phyloP scores from a whole-genome alignment of 2,113 vertebrate genomes.

The Microtus oregoni region DNA sequence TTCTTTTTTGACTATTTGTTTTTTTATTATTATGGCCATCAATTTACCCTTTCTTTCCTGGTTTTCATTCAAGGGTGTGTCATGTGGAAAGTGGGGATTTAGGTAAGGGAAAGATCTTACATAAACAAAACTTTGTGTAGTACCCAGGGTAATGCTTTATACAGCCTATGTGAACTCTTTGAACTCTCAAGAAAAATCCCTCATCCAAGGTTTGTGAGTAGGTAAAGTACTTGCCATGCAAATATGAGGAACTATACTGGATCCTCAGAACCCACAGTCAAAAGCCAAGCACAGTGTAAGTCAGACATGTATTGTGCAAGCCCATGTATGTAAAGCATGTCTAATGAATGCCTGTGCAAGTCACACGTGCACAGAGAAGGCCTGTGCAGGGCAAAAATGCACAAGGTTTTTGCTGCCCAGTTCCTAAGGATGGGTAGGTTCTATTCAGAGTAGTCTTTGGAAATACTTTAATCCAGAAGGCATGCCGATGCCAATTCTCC shows the following conservation, averaged over 20 bases:
- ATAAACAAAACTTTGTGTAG: neutral
- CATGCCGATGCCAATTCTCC: neutral
- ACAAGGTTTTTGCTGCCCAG: too few relatives aligned
- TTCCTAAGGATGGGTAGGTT: neutral
- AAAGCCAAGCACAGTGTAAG: too few relatives aligned
- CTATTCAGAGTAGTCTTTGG: neutral
- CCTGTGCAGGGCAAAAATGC: neutral
- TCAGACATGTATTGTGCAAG: neutral
- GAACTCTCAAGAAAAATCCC: neutral
- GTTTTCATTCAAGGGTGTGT: neutral
- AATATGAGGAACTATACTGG: neutral
- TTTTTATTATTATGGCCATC: neutral
- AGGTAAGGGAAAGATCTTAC: neutral
- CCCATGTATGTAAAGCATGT: neutral
- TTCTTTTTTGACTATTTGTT: neutral
- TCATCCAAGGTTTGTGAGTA: neutral
- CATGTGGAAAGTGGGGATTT: neutral
- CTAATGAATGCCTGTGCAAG: too few relatives aligned
- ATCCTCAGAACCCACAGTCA: neutral
- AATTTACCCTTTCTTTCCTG: neutral
- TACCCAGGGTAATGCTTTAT: neutral
- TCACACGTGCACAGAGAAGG: neutral
- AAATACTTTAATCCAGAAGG: neutral
- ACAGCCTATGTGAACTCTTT: neutral
- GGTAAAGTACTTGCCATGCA: neutral